Base-by-base conservation (phyloP, 1,140 invertebrate genomes). In the Anastrepha obliqua region DNA sequence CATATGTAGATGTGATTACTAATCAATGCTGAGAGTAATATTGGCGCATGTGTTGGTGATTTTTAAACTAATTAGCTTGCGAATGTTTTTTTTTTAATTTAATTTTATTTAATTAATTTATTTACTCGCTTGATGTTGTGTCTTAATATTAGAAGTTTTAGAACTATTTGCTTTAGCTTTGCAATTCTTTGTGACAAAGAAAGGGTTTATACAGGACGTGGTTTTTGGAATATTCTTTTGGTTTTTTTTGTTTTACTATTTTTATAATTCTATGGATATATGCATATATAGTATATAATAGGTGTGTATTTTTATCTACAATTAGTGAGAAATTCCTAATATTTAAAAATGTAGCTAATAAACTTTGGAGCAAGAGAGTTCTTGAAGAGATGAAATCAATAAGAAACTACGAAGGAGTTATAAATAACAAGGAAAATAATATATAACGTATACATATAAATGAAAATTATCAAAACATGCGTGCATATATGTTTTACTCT, bases 81-180 rank as follows among this genome's bases (percentile, higher is more conserved):
- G 55, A 67, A 67, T 42, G 29, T 4, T 39, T 67, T 7, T 62
- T 64, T 62, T 47, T 4, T 29, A 8, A 60, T 58, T 44, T 39
- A 5, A 29, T 67, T 87, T 39, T 74, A 67, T 60, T 51, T 51
- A 9, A 17, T 8, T 87, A 58, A 29, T 29, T 29, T 29, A 86
- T 44, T 62, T 58, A 44, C 17, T 42, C 64, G 62, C n/a, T 87
- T 70, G 86, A 55, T 87, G 70, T 70, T 42, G n/a, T 87, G 7
- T 65, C 64, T 67, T 87, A 67, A 17, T 55, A 44, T 51, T 87
- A 87, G 62, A 67, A 65, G 47, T 87, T 87, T 87, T 87, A 87
- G 86, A 87, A 87, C 86, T 87, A 60, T 62, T 87, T 87, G 86
- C 86, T 87, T 87, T 87, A 65, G 86, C 86, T 87, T 87, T 20